A percentile compares a stretch with the other conserved stretches of the same genome.
These are phyloP conservation scores for Dipus sagitta DNA, from an alignment of 2,797 vertebrate genomes.

Conservation along the genomic window DNA sequence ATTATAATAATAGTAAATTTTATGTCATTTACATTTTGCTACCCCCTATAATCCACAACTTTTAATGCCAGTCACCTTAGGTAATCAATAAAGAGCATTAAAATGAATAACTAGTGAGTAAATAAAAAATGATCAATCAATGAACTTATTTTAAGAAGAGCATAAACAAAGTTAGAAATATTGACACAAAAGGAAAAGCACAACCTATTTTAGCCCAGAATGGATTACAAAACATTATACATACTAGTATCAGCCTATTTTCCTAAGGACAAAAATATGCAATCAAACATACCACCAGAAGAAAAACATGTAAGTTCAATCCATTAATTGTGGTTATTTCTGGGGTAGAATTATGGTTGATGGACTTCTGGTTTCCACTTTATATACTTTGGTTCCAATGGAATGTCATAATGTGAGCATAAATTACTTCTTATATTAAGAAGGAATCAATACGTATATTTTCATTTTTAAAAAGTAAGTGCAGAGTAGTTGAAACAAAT, in stretches of 20 bases:
- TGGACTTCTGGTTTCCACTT: slow-evolving; percentile 61
- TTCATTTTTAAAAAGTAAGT: slow-evolving; percentile 70
- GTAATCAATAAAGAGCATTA: slow-evolving; percentile 7
- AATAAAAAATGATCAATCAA: background rate
- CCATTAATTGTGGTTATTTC: slow-evolving; percentile 66
- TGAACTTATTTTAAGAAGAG: slow-evolving; percentile 6
- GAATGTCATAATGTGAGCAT: slow-evolving; percentile 66
- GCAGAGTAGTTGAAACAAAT: slow-evolving; percentile 56
- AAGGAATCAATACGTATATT: slow-evolving; percentile 71
- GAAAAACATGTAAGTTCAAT: background rate
- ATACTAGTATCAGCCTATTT: background rate
- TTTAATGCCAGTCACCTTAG: background rate
- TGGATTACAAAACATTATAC: background rate
- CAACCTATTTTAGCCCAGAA: background rate
- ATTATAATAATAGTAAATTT: background rate
- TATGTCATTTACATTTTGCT: background rate
- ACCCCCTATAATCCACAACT: background rate
- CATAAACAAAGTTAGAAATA: slow-evolving; percentile 11
- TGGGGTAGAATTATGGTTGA: slow-evolving; percentile 45
- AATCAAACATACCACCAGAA: background rate
- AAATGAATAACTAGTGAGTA: slow-evolving; percentile 19
- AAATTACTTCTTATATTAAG: slow-evolving; percentile 66
- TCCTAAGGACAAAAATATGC: background rate
- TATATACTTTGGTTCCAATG: slow-evolving; percentile 12
- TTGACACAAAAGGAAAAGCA: slow-evolving; percentile 50